Percentiles rank a stretch among this genome's conserved stretches.
phyloP scores from a whole-genome alignment of 2,797 vertebrate species.

The Anguilla anguilla region DNA sequence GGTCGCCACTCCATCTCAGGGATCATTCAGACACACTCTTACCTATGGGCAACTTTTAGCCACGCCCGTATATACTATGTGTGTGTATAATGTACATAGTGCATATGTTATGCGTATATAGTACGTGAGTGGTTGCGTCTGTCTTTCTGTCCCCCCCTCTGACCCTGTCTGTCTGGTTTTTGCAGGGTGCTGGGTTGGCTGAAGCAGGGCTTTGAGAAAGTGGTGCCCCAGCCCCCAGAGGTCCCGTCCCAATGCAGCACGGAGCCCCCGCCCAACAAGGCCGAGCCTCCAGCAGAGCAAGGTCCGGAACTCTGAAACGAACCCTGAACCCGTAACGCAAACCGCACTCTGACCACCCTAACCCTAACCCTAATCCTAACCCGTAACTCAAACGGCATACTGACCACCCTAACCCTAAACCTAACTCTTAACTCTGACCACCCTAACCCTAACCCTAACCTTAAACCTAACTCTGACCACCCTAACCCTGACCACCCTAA shows the following conservation, averaged over 20 bases:
- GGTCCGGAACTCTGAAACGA: constrained; percentile 33
- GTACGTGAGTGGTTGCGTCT: constrained; percentile 7
- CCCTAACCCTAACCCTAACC: background rate
- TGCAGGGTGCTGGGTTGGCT: constrained; percentile 74
- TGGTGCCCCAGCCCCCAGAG: constrained; percentile 73
- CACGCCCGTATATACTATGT: no score
- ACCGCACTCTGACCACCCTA: background rate
- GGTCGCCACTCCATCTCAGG: no score
- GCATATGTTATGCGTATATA: background rate
- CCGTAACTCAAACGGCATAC: no score
- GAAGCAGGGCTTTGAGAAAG: constrained; percentile 73
- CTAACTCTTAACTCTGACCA: no score
- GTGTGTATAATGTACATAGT: background rate
- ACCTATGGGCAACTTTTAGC: no score
- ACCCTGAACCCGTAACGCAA: background rate
- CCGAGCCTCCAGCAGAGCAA: constrained; percentile 31
- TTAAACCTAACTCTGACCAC: background rate
- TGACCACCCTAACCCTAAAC: background rate
- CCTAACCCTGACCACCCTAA: background rate
- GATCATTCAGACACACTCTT: no score
- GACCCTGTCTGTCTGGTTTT: background rate
- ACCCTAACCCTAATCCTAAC: background rate
- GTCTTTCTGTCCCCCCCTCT: background rate
- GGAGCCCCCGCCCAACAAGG: constrained; percentile 44
- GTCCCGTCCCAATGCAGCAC: constrained; percentile 24